Percentiles rank a stretch among this genome's conserved stretches.
These are phyloP conservation scores for Alloplasta piceator DNA, from an alignment of 2,888 invertebrate genomes.

Conservation along the genomic window DNA sequence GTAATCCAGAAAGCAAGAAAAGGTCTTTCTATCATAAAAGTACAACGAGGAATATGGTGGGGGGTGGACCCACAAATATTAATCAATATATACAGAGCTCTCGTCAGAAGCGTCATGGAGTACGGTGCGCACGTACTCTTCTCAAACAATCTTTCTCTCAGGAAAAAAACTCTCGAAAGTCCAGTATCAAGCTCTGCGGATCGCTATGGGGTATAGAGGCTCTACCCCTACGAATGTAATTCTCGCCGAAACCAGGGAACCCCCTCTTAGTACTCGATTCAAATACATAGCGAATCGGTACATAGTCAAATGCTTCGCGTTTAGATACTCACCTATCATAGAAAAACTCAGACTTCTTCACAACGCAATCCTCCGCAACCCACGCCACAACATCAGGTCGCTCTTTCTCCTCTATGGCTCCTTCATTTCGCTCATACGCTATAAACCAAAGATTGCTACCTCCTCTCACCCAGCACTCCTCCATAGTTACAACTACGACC, in stretches of 20 bases:
- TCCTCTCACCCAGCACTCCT: neutral
- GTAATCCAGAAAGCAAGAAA: too few relatives aligned
- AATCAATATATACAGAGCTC: slow-evolving; percentile 33
- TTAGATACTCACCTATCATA: neutral
- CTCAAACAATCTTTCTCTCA: neutral
- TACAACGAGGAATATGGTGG: slow-evolving; percentile 46
- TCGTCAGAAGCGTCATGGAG: slow-evolving; percentile 46
- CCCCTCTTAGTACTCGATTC: neutral
- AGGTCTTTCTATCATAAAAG: slow-evolving; percentile 33
- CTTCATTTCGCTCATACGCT: neutral
- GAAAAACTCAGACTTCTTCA: neutral
- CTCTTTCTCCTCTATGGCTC: neutral
- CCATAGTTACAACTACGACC: neutral
- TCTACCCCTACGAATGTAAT: neutral
- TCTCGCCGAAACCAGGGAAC: slow-evolving; percentile 2
- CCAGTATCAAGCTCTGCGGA: slow-evolving; percentile 31
- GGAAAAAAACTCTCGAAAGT: slow-evolving; percentile 18
- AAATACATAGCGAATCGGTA: neutral
- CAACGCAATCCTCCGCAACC: neutral
- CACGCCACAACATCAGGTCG: neutral
- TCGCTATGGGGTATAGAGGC: slow-evolving; percentile 17
- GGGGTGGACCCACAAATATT: slow-evolving; percentile 42
- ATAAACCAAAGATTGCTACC: neutral
- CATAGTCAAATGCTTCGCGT: slow-evolving; percentile 4
- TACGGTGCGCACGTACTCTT: slow-evolving; percentile 33